Percentiles rank a stretch among this genome's conserved stretches.
Conservation (phyloP, 1,140 invertebrate species). For the Drosophila ercepeae region DNA sequence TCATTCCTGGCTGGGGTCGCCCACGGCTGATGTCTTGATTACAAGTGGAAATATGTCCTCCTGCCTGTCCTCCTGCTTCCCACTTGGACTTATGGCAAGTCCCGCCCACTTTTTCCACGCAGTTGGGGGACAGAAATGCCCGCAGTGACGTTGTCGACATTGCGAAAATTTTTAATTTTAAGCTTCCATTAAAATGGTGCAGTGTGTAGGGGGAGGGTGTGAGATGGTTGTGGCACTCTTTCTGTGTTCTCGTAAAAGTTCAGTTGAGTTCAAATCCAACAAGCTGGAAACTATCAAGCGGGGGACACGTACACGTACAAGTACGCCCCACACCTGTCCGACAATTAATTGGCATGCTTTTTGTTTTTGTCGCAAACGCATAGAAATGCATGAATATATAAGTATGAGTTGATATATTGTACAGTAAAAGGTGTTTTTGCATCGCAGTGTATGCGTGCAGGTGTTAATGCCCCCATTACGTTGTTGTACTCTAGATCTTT, state of each 20-base stretch:
- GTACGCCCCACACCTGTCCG: slow-evolving; percentile 64
- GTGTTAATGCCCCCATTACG: slow-evolving; percentile 25
- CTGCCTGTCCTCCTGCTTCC: background rate
- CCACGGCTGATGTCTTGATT: slow-evolving; percentile 72
- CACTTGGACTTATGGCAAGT: background rate
- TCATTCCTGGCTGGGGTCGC: slow-evolving; percentile 47
- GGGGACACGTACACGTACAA: slow-evolving; percentile 19
- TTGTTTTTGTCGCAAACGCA: slow-evolving; percentile 11
- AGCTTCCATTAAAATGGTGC: slow-evolving; percentile 56
- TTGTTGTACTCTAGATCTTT: slow-evolving; percentile 11
- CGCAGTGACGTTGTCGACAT: slow-evolving; percentile 49
- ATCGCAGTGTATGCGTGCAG: slow-evolving; percentile 5
- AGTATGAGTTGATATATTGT: background rate
- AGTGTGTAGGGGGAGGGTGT: slow-evolving; percentile 13
- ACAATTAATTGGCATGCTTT: slow-evolving; percentile 66
- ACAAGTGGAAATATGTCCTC: slow-evolving; percentile 68
- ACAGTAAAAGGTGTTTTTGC: slow-evolving; percentile 19
- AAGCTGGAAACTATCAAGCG: slow-evolving; percentile 77
- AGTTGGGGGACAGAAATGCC: slow-evolving; percentile 53
- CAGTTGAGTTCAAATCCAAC: slow-evolving; percentile 79
- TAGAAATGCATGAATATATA: slow-evolving; percentile 20
- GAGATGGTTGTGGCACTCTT: slow-evolving; percentile 38
- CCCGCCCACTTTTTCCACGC: slow-evolving; percentile 4
- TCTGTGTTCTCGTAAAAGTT: slow-evolving; percentile 66
- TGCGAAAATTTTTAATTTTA: slow-evolving; percentile 67